Evolutionary conservation across 1,140 invertebrate genomes (phyloP).

Genomic region (Drosophila chauvacae): DNA sequence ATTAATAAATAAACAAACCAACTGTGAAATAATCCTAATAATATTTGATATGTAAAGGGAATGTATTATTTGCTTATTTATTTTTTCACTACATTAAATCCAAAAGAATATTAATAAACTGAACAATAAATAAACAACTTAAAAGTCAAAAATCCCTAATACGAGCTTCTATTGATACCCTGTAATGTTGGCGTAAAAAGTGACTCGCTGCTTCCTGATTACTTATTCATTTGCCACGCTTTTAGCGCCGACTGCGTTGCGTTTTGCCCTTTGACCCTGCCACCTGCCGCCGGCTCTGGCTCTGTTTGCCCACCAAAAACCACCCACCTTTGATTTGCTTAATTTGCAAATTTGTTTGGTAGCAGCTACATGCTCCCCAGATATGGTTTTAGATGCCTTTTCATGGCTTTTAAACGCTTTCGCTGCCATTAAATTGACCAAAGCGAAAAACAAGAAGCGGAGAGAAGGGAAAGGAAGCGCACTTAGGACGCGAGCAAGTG

Average conservation of each 20-base stretch:
- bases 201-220: conserved; percentile 65
- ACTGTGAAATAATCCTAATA: too few species aligned
- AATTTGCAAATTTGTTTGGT: conserved; percentile 73
- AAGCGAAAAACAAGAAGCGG: conserved; percentile 28
- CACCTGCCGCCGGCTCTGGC: conserved; percentile 5
- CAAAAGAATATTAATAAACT: neutral
- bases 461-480: conserved; percentile 9
- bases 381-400: conserved; percentile 47
- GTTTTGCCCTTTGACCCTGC: conserved; percentile 25
- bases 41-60: neutral
- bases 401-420: conserved; percentile 80
- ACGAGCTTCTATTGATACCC: conserved; percentile 1
- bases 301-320: neutral
- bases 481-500: conserved; percentile 29
- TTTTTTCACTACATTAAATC: neutral
- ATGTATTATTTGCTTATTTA: neutral
- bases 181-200: conserved; percentile 32
- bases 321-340: conserved; percentile 70
- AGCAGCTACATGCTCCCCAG: conserved; percentile 3
- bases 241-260: conserved; percentile 65
- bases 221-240: conserved; percentile 78
- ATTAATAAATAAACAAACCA: too few species aligned
- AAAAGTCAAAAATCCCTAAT: neutral
- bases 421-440: conserved; percentile 71
- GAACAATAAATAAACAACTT: too few species aligned